phyloP scores from a whole-genome alignment of 2,888 invertebrate genomes.

The Cheiracanthium punctorium region DNA sequence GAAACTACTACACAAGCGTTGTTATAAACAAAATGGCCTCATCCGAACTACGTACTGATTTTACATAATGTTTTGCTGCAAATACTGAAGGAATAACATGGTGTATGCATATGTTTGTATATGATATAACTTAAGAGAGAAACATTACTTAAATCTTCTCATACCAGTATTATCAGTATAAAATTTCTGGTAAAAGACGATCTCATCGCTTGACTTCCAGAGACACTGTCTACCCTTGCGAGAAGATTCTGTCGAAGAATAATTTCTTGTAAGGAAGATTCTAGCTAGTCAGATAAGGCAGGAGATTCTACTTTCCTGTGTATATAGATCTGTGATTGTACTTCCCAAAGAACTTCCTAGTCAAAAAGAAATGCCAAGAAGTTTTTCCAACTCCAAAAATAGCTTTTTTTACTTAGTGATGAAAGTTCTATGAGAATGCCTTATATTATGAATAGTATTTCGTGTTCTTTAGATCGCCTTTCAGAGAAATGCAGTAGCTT shows the following conservation, averaged over 20 bases:
- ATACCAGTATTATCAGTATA: conserved; percentile 56
- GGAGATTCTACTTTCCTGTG: conserved; percentile 24
- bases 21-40: neutral
- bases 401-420: conserved; percentile 42
- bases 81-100: neutral
- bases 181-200: conserved; percentile 23
- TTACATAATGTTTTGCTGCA: neutral
- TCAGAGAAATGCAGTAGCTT: conserved; percentile 28
- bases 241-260: neutral
- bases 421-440: conserved; percentile 38
- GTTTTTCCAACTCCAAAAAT: conserved; percentile 43
- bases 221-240: neutral
- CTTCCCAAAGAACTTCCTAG: conserved; percentile 45
- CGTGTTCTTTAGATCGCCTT: conserved; percentile 33
- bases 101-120: neutral
- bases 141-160: conserved; percentile 3
- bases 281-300: conserved; percentile 48
- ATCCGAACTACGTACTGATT: neutral
- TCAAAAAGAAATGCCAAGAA: conserved; percentile 57
- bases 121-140: neutral
- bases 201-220: neutral
- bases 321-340: conserved; percentile 47
- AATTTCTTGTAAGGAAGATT: conserved; percentile 14
- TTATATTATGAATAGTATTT: conserved; percentile 32
- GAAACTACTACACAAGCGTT: neutral